Evolutionary conservation across 2,797 vertebrate genomes (phyloP), one percentile per base, ranked within the genome.

Genomic region (Heteromormyrus szaboi): DNA sequence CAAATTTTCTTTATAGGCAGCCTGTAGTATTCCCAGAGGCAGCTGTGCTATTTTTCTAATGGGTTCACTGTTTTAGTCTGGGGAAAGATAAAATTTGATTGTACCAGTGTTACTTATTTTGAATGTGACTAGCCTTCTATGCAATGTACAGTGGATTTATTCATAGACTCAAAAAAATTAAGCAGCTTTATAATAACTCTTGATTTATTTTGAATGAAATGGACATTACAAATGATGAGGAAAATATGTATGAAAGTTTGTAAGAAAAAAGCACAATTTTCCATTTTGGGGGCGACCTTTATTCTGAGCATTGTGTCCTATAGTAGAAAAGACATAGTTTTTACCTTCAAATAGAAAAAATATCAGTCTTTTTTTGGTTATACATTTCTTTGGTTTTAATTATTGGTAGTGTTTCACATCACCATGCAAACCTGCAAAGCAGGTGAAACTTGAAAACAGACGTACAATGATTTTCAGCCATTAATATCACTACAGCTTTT

Each of bases 41-140:
- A 79, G 17, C 72, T 79, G 4, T 79, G 37, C 72, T 8, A 6
- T 79, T 44, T 76, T 79, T 44, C 17, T 79, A 79, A 44, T 79
- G 17, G 29, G 37, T 79, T 19, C 72, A 44, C 17, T 44, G 6
- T 19, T 44, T 79, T 44, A 79, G 72, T 79, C 2, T 41, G 17
- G 5, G 33, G 33, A 76, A 41, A 41, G 72, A 44, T 6, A 79
- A 44, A n/a, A n/a, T 79, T 19, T 79, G 37, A 79, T 37, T 79
- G 72, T 79, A n/a, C 7, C 72, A 79, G 2, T 76, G 41, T 44
- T 79, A 9, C 72, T 8, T 68, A 50, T 22, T 84, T 76, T 76
- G 81, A 85, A 85, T 68, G 88, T 68, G 72, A 85, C 11, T 17
- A 85, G 3, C 50, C 41, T 89, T 89, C 81, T 89, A 14, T 51